Conservation (phyloP, 2,113 vertebrate genomes). For the Gallinago jamesoni region DNA sequence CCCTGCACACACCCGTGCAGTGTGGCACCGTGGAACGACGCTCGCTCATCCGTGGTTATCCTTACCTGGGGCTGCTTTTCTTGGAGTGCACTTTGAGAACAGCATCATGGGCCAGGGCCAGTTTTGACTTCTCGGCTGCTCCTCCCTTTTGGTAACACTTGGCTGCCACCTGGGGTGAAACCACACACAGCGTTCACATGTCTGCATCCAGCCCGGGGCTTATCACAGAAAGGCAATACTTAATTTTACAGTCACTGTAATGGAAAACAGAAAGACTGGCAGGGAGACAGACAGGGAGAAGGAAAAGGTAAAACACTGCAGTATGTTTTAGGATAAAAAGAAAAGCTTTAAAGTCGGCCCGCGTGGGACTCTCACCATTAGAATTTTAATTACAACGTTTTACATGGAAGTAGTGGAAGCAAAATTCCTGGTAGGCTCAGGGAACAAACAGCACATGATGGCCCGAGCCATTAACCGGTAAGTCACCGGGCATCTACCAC, state of each 20-base stretch:
- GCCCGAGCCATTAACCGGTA: neutral
- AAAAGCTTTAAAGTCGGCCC: neutral
- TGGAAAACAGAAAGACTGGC: neutral
- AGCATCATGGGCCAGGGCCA: slow-evolving; percentile 77
- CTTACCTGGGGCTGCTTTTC: slow-evolving; percentile 77
- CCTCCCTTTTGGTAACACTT: slow-evolving; percentile 86
- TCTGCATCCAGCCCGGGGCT: neutral
- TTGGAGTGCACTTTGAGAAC: slow-evolving; percentile 78
- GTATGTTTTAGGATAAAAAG: neutral
- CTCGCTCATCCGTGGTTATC: rapidly evolving
- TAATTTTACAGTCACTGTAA: neutral
- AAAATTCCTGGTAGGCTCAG: neutral
- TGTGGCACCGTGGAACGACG: neutral
- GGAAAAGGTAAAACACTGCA: neutral
- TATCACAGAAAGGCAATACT: neutral
- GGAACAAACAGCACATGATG: neutral
- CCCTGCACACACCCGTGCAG: rapidly evolving
- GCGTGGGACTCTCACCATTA: neutral
- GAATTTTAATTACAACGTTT: neutral
- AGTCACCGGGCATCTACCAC: neutral
- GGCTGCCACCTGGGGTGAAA: slow-evolving; percentile 79
- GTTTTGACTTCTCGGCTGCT: slow-evolving; percentile 78
- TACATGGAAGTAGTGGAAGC: neutral
- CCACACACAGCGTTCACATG: neutral
- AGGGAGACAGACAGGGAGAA: neutral